Percentiles rank a stretch among this genome's conserved stretches.
Evolutionary conservation across 2,888 invertebrate species (phyloP).

Genomic region (Branchellion lobata): DNA sequence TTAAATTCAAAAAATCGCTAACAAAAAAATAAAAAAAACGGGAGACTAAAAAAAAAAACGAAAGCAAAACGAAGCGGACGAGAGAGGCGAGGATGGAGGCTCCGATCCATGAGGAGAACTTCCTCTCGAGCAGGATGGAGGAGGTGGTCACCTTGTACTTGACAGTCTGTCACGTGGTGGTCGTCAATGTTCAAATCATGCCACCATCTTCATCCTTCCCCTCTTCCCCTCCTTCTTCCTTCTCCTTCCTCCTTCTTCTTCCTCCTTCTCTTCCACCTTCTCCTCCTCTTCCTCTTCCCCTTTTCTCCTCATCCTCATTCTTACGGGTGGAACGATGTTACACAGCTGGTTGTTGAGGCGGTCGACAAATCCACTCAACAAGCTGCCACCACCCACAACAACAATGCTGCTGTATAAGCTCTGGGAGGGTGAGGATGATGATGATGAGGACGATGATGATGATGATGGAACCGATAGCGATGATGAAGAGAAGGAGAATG

Average conservation of each 20-base stretch:
- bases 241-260: background rate
- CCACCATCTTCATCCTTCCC: too few relatives aligned
- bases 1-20: too few relatives aligned
- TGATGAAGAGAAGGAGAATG: too few relatives aligned
- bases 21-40: too few relatives aligned
- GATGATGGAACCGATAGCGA: too few relatives aligned
- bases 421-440: constrained; percentile 58
- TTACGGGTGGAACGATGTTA: constrained; percentile 78
- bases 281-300: background rate
- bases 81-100: constrained; percentile 97
- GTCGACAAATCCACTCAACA: constrained; percentile 89
- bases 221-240: background rate
- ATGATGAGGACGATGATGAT: too few relatives aligned
- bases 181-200: background rate
- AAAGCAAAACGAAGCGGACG: too few relatives aligned
- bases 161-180: constrained; percentile 69
- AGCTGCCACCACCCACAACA: constrained; percentile 89
- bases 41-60: too few relatives aligned
- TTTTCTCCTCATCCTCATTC: constrained; percentile 44
- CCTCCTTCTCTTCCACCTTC: background rate
- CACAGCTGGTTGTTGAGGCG: constrained; percentile 83
- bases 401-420: constrained; percentile 89
- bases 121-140: constrained; percentile 82
- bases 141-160: constrained; percentile 89
- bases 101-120: constrained; percentile 97